Percentiles rank a stretch among this genome's conserved stretches.
These are phyloP conservation scores for Falco concolor DNA, from an alignment of 2,797 vertebrate genomes.

Conservation along the genomic window DNA sequence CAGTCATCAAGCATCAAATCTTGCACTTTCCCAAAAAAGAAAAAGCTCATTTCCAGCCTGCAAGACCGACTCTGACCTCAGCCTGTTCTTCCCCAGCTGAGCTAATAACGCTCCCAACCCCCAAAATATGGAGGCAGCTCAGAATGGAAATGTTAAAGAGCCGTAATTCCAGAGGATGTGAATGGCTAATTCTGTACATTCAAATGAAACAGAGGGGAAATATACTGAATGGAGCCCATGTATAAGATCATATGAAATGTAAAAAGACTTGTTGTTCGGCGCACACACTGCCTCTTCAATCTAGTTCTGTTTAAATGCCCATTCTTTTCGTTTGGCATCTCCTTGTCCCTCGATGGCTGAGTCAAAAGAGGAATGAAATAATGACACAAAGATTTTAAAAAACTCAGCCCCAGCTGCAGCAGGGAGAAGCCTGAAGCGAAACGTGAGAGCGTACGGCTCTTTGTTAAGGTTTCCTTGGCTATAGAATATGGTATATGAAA, in stretches of 20 bases:
- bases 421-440: slow-evolving; percentile 68
- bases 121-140: slow-evolving; percentile 63
- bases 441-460: slow-evolving; percentile 60
- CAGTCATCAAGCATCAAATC: slow-evolving; percentile 10
- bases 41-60: slow-evolving; percentile 39
- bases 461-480: slow-evolving; percentile 74
- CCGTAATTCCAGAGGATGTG: slow-evolving; percentile 62
- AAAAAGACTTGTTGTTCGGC: slow-evolving; percentile 71
- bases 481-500: slow-evolving; percentile 72
- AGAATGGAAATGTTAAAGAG: slow-evolving; percentile 67
- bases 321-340: slow-evolving; percentile 71
- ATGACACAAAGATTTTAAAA: slow-evolving; percentile 72
- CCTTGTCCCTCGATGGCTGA: slow-evolving; percentile 64
- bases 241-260: slow-evolving; percentile 72
- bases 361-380: slow-evolving; percentile 69
- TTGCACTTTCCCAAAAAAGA: slow-evolving; percentile 31
- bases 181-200: slow-evolving; percentile 71
- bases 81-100: slow-evolving; percentile 48
- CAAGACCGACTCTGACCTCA: slow-evolving; percentile 36
- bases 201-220: slow-evolving; percentile 67
- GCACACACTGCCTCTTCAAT: slow-evolving; percentile 68
- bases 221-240: slow-evolving; percentile 71
- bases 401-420: slow-evolving; percentile 70
- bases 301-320: slow-evolving; percentile 69
- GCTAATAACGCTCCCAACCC: slow-evolving; percentile 45